Base-by-base conservation (phyloP, 30 jellyfish, hydroid and myxozoan genomes). In the Catostylus mosaicus region DNA sequence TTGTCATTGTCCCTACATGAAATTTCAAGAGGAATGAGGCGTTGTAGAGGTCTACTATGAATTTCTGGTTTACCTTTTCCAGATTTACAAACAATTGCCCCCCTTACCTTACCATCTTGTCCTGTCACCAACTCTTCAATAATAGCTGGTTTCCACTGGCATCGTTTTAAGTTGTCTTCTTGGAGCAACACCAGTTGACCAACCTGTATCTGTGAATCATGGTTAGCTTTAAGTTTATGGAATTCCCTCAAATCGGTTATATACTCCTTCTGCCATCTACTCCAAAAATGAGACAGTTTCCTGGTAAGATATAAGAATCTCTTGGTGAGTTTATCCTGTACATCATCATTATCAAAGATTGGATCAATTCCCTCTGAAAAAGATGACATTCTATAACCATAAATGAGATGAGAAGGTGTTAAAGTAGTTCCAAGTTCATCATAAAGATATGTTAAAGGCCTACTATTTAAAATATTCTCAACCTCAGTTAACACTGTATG, bases 261-360 rank as follows among this genome's bases (percentile, higher is more conserved):
- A 37, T 77, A 77, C 67, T 77, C 89, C 68, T 51, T 77, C 35
- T 69, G 57, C 89, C 89, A 77, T 57, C 89, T 59, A 56, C 59
- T 77, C 80, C 80, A 77, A 60, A 77, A 77, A 59, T 77, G 82
- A 56, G 68, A 51, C 14, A 57, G 66, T 31, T 30, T 32, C 23
- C 59, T 59, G 12, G 78, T 77, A 14, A 57, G 68, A 59, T 77
- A 77, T 43, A 77, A 61, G 60, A 59, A 77, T 32, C 89, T 22
- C 37, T 35, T 56, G 26, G 52, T 57, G 5, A 61, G 19, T 29
- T 77, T 52, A 32, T 59, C 54, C 4, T 31, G 20, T 57, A 18
- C 38, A 19, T 77, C 79, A 57, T 77, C 68, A 19, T 4, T 10
- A 3, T 77, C 80, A 19, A 30, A n/a, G 22, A 29, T 29, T 14